phyloP scores from a whole-genome alignment of 2,888 invertebrate species.

The Drosophila recens region DNA sequence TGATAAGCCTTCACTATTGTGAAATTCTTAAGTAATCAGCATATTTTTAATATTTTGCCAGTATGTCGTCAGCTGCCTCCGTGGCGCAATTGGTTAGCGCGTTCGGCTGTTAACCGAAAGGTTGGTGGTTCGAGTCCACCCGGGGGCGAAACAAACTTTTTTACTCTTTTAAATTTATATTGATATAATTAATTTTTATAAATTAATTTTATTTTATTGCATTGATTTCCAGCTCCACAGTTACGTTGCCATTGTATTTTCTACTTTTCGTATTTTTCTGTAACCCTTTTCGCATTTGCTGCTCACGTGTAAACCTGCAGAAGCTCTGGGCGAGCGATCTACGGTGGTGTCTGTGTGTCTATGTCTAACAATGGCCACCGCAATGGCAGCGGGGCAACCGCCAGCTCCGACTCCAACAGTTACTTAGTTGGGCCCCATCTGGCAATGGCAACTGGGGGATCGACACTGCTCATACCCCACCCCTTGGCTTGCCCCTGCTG shows the following conservation, averaged over 20 bases:
- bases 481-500: constrained; percentile 33
- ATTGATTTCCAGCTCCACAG: no score
- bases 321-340: constrained; percentile 25
- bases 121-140: constrained; percentile 99
- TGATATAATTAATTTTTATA: not conserved
- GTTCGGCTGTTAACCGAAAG: constrained; percentile 99
- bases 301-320: constrained; percentile 56
- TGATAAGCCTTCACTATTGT: constrained; percentile 1
- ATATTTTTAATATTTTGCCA: not conserved
- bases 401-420: constrained; percentile 41
- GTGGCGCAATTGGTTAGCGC: constrained; percentile 99
- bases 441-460: constrained; percentile 67
- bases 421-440: constrained; percentile 71
- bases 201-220: not conserved
- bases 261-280: no score
- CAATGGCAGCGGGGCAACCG: constrained; percentile 56
- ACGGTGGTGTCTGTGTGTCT: constrained; percentile 67
- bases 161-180: not conserved
- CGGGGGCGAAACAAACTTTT: constrained; percentile 89
- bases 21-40: not conserved
- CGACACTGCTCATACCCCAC: constrained; percentile 11
- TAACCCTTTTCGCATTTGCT: not conserved
- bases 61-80: constrained; percentile 83
- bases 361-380: constrained; percentile 76
- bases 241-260: no score